Evolutionary conservation across 2,113 vertebrate genomes (phyloP).

Genomic region (Gallinago undulata): DNA sequence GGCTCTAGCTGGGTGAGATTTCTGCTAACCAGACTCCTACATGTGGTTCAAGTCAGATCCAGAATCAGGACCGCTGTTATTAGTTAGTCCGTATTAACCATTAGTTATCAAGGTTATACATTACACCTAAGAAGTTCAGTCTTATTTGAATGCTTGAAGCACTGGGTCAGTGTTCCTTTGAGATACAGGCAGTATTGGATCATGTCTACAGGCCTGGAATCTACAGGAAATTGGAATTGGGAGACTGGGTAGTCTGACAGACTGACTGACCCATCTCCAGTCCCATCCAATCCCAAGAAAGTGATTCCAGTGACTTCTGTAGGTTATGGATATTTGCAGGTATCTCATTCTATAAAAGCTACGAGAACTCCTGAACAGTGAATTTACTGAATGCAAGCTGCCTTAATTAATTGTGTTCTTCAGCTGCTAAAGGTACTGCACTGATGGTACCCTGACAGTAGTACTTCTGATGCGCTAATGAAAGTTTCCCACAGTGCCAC

Average conservation of each 20-base stretch:
- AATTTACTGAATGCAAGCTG: neutral
- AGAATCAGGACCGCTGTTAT: neutral
- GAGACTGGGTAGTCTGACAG: neutral
- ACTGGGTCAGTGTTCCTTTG: neutral
- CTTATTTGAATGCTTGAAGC: neutral
- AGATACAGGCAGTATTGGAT: neutral
- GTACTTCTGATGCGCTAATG: neutral
- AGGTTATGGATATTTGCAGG: neutral
- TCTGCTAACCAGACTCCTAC: neutral
- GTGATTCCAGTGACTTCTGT: neutral
- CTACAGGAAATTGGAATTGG: neutral
- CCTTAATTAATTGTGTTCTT: neutral
- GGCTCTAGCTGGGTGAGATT: neutral
- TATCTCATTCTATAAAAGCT: neutral
- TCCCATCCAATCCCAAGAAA: neutral
- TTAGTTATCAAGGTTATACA: neutral
- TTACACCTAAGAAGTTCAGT: neutral
- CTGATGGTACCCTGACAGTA: neutral
- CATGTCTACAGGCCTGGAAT: neutral
- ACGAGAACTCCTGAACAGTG: neutral
- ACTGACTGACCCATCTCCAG: neutral
- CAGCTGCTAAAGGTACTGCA: neutral
- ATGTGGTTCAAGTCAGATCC: neutral
- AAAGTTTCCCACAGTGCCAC: neutral
- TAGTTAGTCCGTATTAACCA: neutral